phyloP scores from a whole-genome alignment of 1,140 invertebrate genomes.

The Caenorhabditis brenneri region DNA sequence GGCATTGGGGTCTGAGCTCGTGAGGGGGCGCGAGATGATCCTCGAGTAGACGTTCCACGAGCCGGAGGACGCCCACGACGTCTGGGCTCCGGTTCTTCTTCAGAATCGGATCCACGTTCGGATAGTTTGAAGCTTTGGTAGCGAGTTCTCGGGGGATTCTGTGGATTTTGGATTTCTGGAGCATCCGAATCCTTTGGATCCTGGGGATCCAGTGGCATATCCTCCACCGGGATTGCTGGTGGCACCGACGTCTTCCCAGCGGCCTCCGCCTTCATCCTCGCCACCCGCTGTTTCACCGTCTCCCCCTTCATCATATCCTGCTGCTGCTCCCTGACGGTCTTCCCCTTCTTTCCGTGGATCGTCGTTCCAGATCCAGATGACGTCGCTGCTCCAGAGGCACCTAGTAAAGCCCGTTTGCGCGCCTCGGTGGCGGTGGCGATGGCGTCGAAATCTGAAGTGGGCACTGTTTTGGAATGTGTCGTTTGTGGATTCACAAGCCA shows the following conservation, averaged over 20 bases:
- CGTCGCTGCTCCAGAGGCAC: neutral
- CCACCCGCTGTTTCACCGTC: neutral
- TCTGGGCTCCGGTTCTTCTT: no score
- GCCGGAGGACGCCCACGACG: no score
- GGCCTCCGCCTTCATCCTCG: neutral
- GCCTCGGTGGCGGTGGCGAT: neutral
- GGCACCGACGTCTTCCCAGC: neutral
- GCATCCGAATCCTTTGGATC: no score
- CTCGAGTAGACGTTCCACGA: no score
- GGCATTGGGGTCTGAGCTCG: no score
- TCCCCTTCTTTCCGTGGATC: conserved; percentile 13
- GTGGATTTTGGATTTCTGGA: no score
- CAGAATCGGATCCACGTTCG: no score
- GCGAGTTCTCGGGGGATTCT: no score
- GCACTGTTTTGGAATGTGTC: neutral
- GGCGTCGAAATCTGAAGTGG: neutral
- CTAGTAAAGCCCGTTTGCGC: neutral
- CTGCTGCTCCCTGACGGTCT: neutral
- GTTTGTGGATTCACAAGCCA: neutral
- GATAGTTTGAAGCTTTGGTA: no score
- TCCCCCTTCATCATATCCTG: conserved; percentile 8
- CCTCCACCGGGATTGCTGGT: no score
- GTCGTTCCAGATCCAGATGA: neutral
- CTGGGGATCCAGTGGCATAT: no score
- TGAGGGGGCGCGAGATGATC: no score